phyloP scores from a whole-genome alignment of 2,888 invertebrate species.

The Brachyopa scutellaris region DNA sequence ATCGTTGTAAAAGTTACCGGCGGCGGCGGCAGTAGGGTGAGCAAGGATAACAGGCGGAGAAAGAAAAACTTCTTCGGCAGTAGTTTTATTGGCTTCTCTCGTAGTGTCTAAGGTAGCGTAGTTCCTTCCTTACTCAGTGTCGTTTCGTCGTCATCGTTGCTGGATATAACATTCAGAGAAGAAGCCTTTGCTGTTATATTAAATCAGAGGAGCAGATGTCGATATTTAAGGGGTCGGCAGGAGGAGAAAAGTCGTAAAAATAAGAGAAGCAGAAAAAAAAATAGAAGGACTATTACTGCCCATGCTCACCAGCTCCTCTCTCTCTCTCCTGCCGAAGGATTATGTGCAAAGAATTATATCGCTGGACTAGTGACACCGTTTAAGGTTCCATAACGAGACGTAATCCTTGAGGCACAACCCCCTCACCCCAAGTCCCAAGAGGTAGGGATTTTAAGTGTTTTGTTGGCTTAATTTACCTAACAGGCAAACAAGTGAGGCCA shows the following conservation, averaged over 20 bases:
- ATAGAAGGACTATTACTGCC: not conserved
- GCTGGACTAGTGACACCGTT: conserved; percentile 66
- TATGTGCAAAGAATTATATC: conserved; percentile 53
- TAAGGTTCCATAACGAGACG: conserved; percentile 55
- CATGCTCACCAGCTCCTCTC: not conserved
- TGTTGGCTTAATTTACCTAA: conserved; percentile 58
- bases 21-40: conserved; percentile 7
- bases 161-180: conserved; percentile 44
- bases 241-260: conserved; percentile 17
- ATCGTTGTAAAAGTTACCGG: conserved; percentile 67
- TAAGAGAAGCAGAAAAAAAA: conserved; percentile 1
- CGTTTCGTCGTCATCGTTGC: conserved; percentile 13
- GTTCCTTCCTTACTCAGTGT: conserved; percentile 50
- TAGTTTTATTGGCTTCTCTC: conserved; percentile 68
- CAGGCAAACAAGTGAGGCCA: conserved; percentile 36
- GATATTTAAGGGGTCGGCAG: not conserved
- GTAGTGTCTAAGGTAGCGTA: conserved; percentile 49
- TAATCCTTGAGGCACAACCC: conserved; percentile 19
- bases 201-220: conserved; percentile 58
- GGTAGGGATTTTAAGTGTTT: conserved; percentile 35
- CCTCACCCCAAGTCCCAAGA: too few species aligned
- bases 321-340: conserved; percentile 17
- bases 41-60: conserved; percentile 3
- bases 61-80: conserved; percentile 51
- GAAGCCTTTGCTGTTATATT: conserved; percentile 33